Base-by-base conservation (phyloP, 2,113 vertebrate genomes). In the Malaclemys terrapin region DNA sequence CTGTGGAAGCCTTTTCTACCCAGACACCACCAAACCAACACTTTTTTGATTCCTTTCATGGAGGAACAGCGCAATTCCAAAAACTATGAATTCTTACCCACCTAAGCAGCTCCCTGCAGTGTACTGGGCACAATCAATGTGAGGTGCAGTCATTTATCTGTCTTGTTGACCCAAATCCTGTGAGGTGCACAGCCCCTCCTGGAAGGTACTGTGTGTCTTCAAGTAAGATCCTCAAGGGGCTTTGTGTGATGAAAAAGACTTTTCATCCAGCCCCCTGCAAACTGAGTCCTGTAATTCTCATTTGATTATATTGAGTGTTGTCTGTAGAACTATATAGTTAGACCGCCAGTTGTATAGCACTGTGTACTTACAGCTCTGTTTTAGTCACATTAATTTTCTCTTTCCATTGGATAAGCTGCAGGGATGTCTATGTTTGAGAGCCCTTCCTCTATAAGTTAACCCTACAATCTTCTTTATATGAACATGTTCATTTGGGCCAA, bases 31-130 rank as follows among this genome's bases (percentile, higher is more conserved):
- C 22, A 35, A 69, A n/a, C 35, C 29, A 85, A 35, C 13, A 29
- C 7, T 56, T 87, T 3, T n/a, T 88, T 72, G 38, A 86, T 86
- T 57, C 2, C 2, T 25, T 90, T 89, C 35, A 16, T 65, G 57
- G 6, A 89, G 93, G 35, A 91, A 4, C 13, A 82, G 8, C 88
- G 17, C 5, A 93, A 96, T 72, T 93, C 24, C 52, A 59, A 93
- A 93, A 5, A 8, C 54, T 62, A 54, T 80, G 45, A 90, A 31
- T 57, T 53, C 50, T 62, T 78, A 75, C 9, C 29, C 88, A 50
- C 50, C n/a, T 79, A 69, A 69, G 52, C 90, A 93, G 56, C 6
- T 10, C 38, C 12, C 76, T 45, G 25, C 38, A 69, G 9, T n/a
- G 59, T 42, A 69, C 31, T 82, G 84, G 45, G 2, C 72, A 38